Conservation (phyloP, 2,888 invertebrate genomes). For the Tridacna gigas region DNA sequence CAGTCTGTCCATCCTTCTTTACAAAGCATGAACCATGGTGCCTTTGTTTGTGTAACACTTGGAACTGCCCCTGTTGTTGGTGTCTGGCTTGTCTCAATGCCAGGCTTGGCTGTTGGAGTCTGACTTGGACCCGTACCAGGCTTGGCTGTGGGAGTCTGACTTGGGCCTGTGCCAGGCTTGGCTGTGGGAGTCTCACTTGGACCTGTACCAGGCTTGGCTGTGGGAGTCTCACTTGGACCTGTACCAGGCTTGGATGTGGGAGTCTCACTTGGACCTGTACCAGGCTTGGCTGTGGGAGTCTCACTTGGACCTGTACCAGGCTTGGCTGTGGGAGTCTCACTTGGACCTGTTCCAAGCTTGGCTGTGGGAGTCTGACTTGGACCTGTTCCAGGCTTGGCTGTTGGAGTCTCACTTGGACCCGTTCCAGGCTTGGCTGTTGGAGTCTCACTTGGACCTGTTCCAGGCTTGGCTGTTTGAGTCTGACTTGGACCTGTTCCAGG, state of each 20-base stretch:
- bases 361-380: constrained; percentile 53
- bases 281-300: constrained; percentile 59
- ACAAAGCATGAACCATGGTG: constrained; percentile 68
- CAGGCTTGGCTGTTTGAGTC: constrained; percentile 42
- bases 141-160: constrained; percentile 43
- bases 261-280: constrained; percentile 22
- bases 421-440: constrained; percentile 50
- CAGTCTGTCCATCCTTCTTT: constrained; percentile 83
- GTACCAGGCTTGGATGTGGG: constrained; percentile 60
- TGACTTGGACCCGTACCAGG: constrained; percentile 34
- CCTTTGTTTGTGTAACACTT: constrained; percentile 44
- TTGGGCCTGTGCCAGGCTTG: constrained; percentile 36
- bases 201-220: constrained; percentile 27
- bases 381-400: constrained; percentile 40
- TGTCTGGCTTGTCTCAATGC: constrained; percentile 32
- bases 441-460: constrained; percentile 28
- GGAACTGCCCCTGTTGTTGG: constrained; percentile 55
- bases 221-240: constrained; percentile 39
- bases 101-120: constrained; percentile 58
- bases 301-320: constrained; percentile 37
- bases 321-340: constrained; percentile 50
- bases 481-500: constrained; percentile 58
- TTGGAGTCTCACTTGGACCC: constrained; percentile 41
- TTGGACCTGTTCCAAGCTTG: constrained; percentile 36
- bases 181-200: constrained; percentile 60